These are phyloP conservation scores for Halichoeres trimaculatus DNA, from an alignment of 2,113 vertebrate species.

Conservation along the genomic window DNA sequence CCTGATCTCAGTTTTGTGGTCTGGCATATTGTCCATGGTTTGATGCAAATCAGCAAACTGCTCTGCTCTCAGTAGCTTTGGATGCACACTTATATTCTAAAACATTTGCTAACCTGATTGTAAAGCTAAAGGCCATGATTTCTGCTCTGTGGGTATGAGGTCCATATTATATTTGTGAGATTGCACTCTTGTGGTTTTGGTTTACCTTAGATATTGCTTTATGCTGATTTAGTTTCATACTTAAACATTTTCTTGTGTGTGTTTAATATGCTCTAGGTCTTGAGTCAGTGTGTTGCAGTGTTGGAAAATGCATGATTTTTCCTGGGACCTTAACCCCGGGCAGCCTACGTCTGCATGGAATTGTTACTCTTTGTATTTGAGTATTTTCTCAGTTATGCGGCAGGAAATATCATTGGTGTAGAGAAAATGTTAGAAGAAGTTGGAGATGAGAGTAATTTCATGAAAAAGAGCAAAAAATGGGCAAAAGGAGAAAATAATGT, in stretches of 20 bases:
- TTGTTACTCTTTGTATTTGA: slow-evolving; percentile 24
- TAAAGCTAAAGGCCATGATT: slow-evolving; percentile 10
- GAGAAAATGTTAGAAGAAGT: slow-evolving; percentile 2
- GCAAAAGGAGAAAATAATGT: neutral
- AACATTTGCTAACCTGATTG: slow-evolving; percentile 27
- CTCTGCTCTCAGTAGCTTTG: slow-evolving; percentile 36
- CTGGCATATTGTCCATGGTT: neutral
- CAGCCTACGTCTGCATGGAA: neutral
- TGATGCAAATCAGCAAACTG: slow-evolving; percentile 20
- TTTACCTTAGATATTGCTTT: slow-evolving; percentile 35
- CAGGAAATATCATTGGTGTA: slow-evolving; percentile 37
- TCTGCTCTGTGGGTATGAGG: slow-evolving; percentile 11
- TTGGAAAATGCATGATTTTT: neutral
- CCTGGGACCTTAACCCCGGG: neutral
- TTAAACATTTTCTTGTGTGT: slow-evolving; percentile 11
- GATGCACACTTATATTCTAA: slow-evolving; percentile 13
- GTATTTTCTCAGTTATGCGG: slow-evolving; percentile 33
- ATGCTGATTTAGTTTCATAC: slow-evolving; percentile 24
- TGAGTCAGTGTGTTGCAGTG: neutral
- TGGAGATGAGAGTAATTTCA: neutral
- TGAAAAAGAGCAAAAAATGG: neutral
- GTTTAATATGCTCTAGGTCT: slow-evolving; percentile 1
- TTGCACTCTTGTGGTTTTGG: slow-evolving; percentile 17
- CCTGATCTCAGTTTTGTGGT: neutral
- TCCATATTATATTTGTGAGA: slow-evolving; percentile 21